Conservation (phyloP, 2,113 vertebrate genomes). For the Malurus cyaneus region DNA sequence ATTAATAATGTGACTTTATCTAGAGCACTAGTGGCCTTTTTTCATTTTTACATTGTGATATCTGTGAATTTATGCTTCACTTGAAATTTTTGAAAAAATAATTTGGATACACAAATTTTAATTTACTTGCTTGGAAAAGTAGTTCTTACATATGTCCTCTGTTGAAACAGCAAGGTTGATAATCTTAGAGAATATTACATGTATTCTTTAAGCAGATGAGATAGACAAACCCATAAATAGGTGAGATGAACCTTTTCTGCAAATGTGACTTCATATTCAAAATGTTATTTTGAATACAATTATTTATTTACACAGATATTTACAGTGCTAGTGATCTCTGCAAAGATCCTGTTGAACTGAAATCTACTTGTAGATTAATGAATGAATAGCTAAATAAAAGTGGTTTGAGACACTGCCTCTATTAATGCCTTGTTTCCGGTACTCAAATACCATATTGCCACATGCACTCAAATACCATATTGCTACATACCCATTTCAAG, state of each 20-base stretch:
- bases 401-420: neutral
- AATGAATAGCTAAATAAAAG: slow-evolving; percentile 14
- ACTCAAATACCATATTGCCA: slow-evolving; percentile 10
- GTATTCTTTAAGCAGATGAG: neutral
- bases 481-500: neutral
- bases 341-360: neutral
- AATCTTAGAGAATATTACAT: neutral
- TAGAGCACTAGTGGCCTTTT: neutral
- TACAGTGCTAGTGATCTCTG: neutral
- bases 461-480: slow-evolving; percentile 4
- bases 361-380: neutral
- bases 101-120: neutral
- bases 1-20: neutral
- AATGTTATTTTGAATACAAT: neutral
- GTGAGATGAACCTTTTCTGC: neutral
- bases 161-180: neutral
- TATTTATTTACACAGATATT: neutral
- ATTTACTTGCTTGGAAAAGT: neutral
- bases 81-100: neutral
- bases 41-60: neutral
- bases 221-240: neutral
- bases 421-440: slow-evolving; percentile 8
- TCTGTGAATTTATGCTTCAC: neutral
- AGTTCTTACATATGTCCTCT: neutral
- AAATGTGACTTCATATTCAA: neutral